Evolutionary conservation across 2,113 vertebrate species (phyloP), one percentile per base, ranked within the genome.

Genomic region (Pseudolaguvia tuberculata): DNA sequence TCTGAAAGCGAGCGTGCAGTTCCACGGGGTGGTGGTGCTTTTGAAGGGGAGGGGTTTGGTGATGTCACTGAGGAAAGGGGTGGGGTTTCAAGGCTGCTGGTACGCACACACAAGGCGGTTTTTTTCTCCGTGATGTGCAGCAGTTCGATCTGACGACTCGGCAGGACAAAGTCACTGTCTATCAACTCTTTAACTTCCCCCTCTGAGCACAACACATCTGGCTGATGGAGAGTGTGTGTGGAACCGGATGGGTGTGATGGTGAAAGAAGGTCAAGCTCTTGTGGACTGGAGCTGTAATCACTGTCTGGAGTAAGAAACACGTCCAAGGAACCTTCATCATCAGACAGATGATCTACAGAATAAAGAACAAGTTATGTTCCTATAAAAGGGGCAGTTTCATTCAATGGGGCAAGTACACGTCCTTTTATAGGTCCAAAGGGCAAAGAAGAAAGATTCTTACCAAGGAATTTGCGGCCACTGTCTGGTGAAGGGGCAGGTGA

Each of bases 261-360:
- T 68, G 85, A 91, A 18, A 95, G 70, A 53, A 96, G 87, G 85
- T 96, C 94, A 0, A 94, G 88, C 80, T 96, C 93, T 17, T 92
- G 90, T 0, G 93, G 93, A 81, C 93, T 94, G 58, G 93, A 94
- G 84, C 93, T 93, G 0, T 93, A 94, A 85, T 95, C 94, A 0
- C 94, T 94, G 83, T 95, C 94, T 0, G 94, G 93, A 70, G 94
- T 92, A 85, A 95, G 90, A 87, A 96, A 96, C 81, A 96, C 94
- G 85, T 96, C 93, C 0, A 93, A 94, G 4, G 93, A 94, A 59
- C 92, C 93, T 70, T 96, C 94, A 72, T 95, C 94, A 0, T 95
- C 94, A 0, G 93, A 95, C 13, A 93, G 82, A 0, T 90, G 88
- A 0, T 85, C 92, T 84, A 94, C 93, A 93, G 83, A 29, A 13